phyloP scores from a whole-genome alignment of 1,140 invertebrate species.

The Tribolium madens region DNA sequence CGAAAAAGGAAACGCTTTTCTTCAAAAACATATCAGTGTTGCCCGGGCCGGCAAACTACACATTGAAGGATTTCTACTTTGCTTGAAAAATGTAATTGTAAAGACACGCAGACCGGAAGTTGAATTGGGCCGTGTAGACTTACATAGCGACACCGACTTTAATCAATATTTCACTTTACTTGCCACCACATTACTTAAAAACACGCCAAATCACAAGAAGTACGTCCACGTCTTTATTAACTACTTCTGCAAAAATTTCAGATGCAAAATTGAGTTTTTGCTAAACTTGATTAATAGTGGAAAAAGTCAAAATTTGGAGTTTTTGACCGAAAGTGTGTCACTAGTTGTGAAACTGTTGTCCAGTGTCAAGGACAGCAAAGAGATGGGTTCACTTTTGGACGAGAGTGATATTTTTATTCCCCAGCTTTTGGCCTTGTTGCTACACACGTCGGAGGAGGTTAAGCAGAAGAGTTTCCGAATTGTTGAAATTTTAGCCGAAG shows the following conservation, averaged over 20 bases:
- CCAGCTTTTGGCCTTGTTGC: constrained; percentile 66
- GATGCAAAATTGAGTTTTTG: constrained; percentile 51
- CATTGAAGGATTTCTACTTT: constrained; percentile 53
- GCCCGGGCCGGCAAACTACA: constrained; percentile 51
- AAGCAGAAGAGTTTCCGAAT: constrained; percentile 65
- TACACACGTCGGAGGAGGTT: constrained; percentile 64
- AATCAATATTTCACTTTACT: background rate
- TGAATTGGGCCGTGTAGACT: constrained; percentile 45
- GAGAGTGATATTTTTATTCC: constrained; percentile 53
- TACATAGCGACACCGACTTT: constrained; percentile 11
- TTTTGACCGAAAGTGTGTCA: background rate
- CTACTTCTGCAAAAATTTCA: constrained; percentile 5
- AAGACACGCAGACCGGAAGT: constrained; percentile 45
- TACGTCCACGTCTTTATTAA: background rate
- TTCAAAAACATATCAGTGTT: constrained; percentile 57
- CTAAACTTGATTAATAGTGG: constrained; percentile 54
- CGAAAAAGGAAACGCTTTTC: constrained; percentile 60
- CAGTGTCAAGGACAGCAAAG: background rate
- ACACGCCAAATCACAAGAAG: background rate
- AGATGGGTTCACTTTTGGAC: background rate
- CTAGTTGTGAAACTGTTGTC: background rate
- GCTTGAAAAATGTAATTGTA: constrained; percentile 53
- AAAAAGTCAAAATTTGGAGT: background rate
- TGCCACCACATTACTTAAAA: background rate
- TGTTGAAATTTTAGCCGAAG: constrained; percentile 54